Conservation (phyloP, 2,797 vertebrate genomes). For the Cheirogaleus major region DNA sequence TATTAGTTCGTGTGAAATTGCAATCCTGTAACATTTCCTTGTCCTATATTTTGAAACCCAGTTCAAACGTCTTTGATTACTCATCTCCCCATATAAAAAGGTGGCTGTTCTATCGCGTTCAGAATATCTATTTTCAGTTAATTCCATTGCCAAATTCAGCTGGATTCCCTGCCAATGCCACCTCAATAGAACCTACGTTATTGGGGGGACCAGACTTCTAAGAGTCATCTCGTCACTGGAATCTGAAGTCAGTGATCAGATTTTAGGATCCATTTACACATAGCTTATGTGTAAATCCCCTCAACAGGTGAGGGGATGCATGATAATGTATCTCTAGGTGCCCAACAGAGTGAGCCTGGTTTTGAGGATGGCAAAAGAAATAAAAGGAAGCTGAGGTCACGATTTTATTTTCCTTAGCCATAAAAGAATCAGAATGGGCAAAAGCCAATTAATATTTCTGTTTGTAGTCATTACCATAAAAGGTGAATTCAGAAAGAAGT, state of each 20-base stretch:
- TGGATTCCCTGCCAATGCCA: neutral
- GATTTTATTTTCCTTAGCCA: neutral
- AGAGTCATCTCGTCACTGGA: neutral
- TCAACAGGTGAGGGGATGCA: neutral
- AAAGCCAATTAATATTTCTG: conserved; percentile 16
- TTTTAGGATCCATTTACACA: neutral
- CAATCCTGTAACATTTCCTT: neutral
- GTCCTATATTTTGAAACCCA: neutral
- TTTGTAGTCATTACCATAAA: neutral
- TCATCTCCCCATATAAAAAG: neutral
- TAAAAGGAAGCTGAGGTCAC: neutral
- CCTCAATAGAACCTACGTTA: neutral
- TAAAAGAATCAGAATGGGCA: neutral
- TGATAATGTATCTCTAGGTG: neutral
- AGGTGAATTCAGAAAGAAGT: neutral
- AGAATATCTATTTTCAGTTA: neutral
- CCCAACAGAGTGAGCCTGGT: neutral
- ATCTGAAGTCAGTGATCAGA: neutral
- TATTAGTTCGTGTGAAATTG: neutral
- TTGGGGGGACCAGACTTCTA: neutral
- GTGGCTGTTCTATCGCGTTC: neutral
- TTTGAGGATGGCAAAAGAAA: conserved; percentile 1
- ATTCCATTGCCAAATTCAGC: neutral
- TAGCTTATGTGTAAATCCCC: too few relatives aligned
- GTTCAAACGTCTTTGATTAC: neutral